Evolutionary conservation across 2,888 invertebrate species (phyloP).

Genomic region (Scaeva pyrastri): DNA sequence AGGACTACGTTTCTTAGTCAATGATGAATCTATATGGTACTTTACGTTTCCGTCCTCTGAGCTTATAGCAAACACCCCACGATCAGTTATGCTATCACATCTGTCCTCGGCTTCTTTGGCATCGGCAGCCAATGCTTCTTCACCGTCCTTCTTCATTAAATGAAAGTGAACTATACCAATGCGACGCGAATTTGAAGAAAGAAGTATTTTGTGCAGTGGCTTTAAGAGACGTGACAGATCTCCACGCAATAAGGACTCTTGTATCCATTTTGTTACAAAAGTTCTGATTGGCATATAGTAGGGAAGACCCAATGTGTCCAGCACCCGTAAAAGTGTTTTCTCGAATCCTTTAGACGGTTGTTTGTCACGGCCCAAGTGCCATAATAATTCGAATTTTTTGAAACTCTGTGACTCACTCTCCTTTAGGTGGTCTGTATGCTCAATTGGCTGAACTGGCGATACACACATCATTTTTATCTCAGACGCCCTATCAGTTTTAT

Average conservation of each 20-base stretch:
- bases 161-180: conserved; percentile 91
- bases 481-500: conserved; percentile 81
- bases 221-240: conserved; percentile 92
- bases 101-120: conserved; percentile 78
- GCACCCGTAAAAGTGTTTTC: conserved; percentile 89
- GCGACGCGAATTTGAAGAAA: conserved; percentile 92
- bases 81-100: conserved; percentile 79
- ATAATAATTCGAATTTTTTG: conserved; percentile 85
- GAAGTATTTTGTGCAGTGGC: conserved; percentile 89
- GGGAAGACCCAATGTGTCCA: conserved; percentile 82
- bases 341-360: conserved; percentile 84
- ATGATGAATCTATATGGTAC: conserved; percentile 81
- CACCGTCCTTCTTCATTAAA: conserved; percentile 85
- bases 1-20: conserved; percentile 83
- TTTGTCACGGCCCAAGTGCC: conserved; percentile 90
- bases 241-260: conserved; percentile 89
- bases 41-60: conserved; percentile 91
- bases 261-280: conserved; percentile 90
- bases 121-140: conserved; percentile 78
- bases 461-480: conserved; percentile 82
- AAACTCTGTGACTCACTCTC: conserved; percentile 83
- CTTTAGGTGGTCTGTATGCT: conserved; percentile 79
- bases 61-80: conserved; percentile 92
- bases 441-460: conserved; percentile 78
- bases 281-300: conserved; percentile 83